A percentile compares a stretch with the other conserved stretches of the same genome.
Evolutionary conservation across 2,113 vertebrate genomes (phyloP).

Genomic region (Labrus mixtus): DNA sequence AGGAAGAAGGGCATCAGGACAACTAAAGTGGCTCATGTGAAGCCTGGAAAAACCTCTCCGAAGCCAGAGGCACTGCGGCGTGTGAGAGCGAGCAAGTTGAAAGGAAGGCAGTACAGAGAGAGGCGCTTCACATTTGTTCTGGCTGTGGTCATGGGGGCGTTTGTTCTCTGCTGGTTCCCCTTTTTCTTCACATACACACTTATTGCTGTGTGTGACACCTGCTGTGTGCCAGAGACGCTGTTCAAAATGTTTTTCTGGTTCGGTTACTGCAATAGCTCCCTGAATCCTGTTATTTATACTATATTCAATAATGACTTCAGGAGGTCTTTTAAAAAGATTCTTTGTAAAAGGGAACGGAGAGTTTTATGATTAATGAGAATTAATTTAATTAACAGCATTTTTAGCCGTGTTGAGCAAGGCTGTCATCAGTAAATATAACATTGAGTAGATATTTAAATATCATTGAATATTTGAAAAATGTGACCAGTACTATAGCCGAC

Average conservation of each 20-base stretch:
- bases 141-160: conserved; percentile 94
- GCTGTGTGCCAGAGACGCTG: conserved; percentile 85
- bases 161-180: conserved; percentile 96
- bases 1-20: conserved; percentile 73
- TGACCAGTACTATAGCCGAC: conserved; percentile 9
- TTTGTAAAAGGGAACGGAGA: conserved; percentile 79
- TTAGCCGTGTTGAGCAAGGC: background rate
- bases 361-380: conserved; percentile 21
- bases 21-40: conserved; percentile 84
- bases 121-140: conserved; percentile 88
- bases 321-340: conserved; percentile 93
- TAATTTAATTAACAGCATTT: background rate
- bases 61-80: conserved; percentile 78
- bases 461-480: conserved; percentile 25
- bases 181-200: conserved; percentile 97
- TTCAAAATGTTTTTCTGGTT: conserved; percentile 98
- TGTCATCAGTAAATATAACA: conserved; percentile 9
- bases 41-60: conserved; percentile 83
- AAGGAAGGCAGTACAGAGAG: conserved; percentile 90
- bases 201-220: conserved; percentile 84
- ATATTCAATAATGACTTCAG: conserved; percentile 95
- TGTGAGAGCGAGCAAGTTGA: conserved; percentile 85
- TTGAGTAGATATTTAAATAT: background rate
- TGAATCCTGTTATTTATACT: conserved; percentile 95
- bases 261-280: conserved; percentile 90